These are phyloP conservation scores for Heteractis magnifica DNA, from an alignment of 92 coral and sea anemone species.

Conservation along the genomic window DNA sequence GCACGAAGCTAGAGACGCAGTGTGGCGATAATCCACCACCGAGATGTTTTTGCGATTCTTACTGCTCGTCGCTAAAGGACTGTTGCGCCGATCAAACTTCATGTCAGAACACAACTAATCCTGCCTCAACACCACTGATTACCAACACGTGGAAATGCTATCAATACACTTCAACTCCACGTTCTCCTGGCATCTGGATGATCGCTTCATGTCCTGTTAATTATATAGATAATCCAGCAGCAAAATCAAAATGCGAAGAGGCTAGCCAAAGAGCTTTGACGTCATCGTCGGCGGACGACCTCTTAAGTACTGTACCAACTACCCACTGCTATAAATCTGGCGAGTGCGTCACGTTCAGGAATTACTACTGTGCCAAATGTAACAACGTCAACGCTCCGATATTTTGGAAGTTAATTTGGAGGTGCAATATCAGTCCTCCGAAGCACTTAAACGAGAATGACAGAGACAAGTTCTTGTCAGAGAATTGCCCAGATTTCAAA, in stretches of 20 bases:
- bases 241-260: slow-evolving; percentile 37
- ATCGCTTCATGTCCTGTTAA: slow-evolving; percentile 38
- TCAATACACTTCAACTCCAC: slow-evolving; percentile 22
- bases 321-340: slow-evolving; percentile 25
- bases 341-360: slow-evolving; percentile 45
- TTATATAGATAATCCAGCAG: slow-evolving; percentile 21
- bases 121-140: background rate
- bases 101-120: slow-evolving; percentile 4
- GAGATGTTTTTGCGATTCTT: slow-evolving; percentile 41
- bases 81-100: slow-evolving; percentile 40
- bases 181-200: slow-evolving; percentile 53
- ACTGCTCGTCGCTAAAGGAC: slow-evolving; percentile 35
- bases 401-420: slow-evolving; percentile 40
- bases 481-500: slow-evolving; percentile 37
- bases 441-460: slow-evolving; percentile 3
- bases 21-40: slow-evolving; percentile 15
- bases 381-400: background rate
- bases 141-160: slow-evolving; percentile 38
- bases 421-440: slow-evolving; percentile 44
- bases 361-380: slow-evolving; percentile 57
- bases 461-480: slow-evolving; percentile 14
- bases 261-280: slow-evolving; percentile 11
- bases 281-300: slow-evolving; percentile 13
- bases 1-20: background rate
- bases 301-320: slow-evolving; percentile 37